Conservation (phyloP, 2,797 vertebrate genomes). For the Coilia nasus region DNA sequence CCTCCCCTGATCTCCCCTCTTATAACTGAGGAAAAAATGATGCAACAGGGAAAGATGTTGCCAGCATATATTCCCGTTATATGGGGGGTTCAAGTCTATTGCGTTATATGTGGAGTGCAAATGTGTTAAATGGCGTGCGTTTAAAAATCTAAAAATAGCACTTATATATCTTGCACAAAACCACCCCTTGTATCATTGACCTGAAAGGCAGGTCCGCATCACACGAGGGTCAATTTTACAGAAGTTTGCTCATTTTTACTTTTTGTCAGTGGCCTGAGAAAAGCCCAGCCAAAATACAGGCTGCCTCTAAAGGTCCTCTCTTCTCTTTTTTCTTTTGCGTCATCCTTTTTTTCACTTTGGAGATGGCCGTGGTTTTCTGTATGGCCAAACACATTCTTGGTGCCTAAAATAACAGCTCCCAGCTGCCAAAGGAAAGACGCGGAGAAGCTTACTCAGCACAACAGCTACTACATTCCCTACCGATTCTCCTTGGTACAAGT, state of each 20-base stretch:
- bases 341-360: background rate
- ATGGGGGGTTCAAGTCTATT: too few species aligned
- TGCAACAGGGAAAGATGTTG: constrained; percentile 75
- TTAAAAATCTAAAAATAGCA: background rate
- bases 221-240: background rate
- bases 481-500: background rate
- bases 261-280: background rate
- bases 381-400: constrained; percentile 39
- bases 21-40: constrained; percentile 63
- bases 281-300: background rate
- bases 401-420: constrained; percentile 53
- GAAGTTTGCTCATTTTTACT: background rate
- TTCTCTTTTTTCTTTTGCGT: background rate
- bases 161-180: background rate
- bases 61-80: constrained; percentile 42
- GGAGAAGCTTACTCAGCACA: constrained; percentile 6
- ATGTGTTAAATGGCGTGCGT: background rate
- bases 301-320: background rate
- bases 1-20: background rate
- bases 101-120: background rate
- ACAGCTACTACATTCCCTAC: background rate
- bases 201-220: background rate
- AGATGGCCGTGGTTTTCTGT: background rate
- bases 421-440: constrained; percentile 42
- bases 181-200: background rate